These are phyloP conservation scores for Sus scrofa DNA, from an alignment of 2,113 vertebrate genomes.

Conservation along the genomic window T2T-Sscrofa CM000826.6:84244501-84245000, in stretches of 20 bases:
- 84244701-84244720: neutral
- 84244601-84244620: neutral
- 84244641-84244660: neutral
- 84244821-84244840: neutral
- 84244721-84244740: neutral
- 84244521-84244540: slow-evolving; percentile 11
- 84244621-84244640: neutral
- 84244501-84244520: slow-evolving; percentile 30
- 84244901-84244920: neutral
- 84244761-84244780: neutral
- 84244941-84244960: neutral
- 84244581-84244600: neutral
- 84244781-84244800: neutral
- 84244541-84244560: neutral
- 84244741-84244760: neutral
- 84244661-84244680: neutral
- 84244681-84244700: neutral
- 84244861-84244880: neutral
- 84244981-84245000: neutral
- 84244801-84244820: neutral
- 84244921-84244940: neutral
- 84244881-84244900: neutral
- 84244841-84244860: neutral
- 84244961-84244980: neutral
- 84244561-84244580: slow-evolving; percentile 1